phyloP scores from a whole-genome alignment of 2,797 vertebrate genomes.

The Sebastes diploproa region DNA sequence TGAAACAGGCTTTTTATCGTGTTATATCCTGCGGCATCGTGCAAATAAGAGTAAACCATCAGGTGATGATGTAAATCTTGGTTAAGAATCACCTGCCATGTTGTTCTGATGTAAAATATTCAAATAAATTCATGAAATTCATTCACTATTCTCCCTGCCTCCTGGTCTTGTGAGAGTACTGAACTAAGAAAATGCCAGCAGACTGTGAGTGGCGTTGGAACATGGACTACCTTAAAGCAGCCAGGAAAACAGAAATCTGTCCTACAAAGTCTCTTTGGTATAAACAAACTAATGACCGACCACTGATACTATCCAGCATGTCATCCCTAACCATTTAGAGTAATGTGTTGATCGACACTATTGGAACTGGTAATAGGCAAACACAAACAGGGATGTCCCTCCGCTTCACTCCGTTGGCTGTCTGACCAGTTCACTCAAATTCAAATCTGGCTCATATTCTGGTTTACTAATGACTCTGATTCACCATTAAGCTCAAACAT shows the following conservation, averaged over 20 bases:
- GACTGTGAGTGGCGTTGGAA: neutral
- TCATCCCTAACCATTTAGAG: neutral
- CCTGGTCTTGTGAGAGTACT: no score
- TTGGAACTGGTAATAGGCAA: neutral
- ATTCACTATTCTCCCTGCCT: no score
- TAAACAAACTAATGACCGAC: neutral
- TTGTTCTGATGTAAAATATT: neutral
- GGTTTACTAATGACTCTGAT: neutral
- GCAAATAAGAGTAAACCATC: no score
- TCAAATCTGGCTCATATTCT: neutral
- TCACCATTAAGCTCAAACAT: neutral
- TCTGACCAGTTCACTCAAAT: conserved; percentile 10
- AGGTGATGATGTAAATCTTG: no score
- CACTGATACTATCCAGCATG: neutral
- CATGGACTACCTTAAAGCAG: neutral
- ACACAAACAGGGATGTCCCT: neutral
- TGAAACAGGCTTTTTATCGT: no score
- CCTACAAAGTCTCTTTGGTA: neutral
- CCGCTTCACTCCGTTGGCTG: conserved; percentile 1
- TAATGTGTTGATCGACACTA: neutral
- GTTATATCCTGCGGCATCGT: accelerated
- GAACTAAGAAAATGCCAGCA: neutral
- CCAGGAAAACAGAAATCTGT: neutral
- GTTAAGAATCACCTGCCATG: neutral
- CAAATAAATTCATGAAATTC: no score